Conservation (phyloP, 1,140 invertebrate genomes). For the Aphaenogaster ashmeadi region DNA sequence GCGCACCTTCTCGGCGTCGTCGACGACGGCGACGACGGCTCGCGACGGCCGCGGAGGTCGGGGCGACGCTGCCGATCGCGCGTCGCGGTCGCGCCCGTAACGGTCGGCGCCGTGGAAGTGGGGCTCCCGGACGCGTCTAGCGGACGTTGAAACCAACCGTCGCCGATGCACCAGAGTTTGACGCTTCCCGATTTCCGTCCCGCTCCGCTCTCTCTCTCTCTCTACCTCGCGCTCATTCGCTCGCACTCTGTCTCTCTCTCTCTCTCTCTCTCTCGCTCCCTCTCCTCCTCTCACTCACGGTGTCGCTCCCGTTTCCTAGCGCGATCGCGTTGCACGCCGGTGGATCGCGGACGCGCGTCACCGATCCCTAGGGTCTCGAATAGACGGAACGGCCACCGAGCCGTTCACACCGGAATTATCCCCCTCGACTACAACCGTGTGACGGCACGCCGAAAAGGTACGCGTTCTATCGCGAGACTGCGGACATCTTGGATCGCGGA, state of each 20-base stretch:
- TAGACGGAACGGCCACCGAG: not conserved
- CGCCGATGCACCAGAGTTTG: conserved; percentile 11
- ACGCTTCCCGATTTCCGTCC: conserved; percentile 22
- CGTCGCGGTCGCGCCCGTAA: not conserved
- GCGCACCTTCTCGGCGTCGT: not conserved
- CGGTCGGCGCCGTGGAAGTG: not conserved
- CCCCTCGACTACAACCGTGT: conserved; percentile 57
- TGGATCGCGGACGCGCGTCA: not conserved
- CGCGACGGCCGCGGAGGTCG: not conserved
- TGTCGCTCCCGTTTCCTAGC: not conserved
- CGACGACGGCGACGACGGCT: not conserved
- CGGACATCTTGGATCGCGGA: conserved; percentile 84
- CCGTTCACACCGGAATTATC: not conserved
- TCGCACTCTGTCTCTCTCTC: not conserved
- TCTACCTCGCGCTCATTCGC: not conserved
- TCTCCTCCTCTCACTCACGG: not conserved
- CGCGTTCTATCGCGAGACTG: conserved; percentile 80
- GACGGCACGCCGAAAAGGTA: conserved; percentile 77
- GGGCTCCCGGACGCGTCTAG: not conserved
- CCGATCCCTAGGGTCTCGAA: not conserved
- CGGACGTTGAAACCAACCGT: not conserved
- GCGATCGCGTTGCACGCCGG: not conserved
- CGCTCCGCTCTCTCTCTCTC: not conserved
- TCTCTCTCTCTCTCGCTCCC: not conserved
- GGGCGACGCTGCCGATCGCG: not conserved